Evolutionary conservation across 2,888 invertebrate genomes (phyloP).

Genomic region (Caenorhabditis zanzibari): DNA sequence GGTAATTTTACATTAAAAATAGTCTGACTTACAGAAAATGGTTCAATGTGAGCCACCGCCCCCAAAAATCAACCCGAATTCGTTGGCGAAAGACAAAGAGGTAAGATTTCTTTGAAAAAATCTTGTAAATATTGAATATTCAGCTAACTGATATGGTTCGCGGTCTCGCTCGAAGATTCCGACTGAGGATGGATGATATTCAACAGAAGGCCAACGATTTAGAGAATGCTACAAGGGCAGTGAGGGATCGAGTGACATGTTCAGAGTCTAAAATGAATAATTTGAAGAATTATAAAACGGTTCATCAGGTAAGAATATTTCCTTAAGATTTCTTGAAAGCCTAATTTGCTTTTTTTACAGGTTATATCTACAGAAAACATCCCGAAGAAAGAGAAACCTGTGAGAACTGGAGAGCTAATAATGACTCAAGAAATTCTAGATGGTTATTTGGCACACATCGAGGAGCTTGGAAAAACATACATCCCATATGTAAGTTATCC

Average conservation of each 20-base stretch:
- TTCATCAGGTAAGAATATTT: neutral
- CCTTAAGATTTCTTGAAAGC: neutral
- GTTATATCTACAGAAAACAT: slow-evolving; percentile 18
- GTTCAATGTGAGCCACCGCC: neutral
- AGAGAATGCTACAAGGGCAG: neutral
- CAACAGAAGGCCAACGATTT: slow-evolving; percentile 7
- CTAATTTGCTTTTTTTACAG: neutral
- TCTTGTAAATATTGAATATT: neutral
- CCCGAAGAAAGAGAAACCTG: neutral
- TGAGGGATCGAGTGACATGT: neutral
- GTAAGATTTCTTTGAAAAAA: neutral
- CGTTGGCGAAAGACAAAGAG: slow-evolving; percentile 24
- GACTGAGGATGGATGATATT: neutral
- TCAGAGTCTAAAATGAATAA: slow-evolving; percentile 1
- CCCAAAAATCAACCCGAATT: slow-evolving; percentile 14
- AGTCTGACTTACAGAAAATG: slow-evolving; percentile 17
- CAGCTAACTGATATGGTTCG: slow-evolving; percentile 26
- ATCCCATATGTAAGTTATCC: neutral
- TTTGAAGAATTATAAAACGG: slow-evolving; percentile 17
- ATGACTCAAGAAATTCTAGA: neutral
- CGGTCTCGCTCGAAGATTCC: neutral
- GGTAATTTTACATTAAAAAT: slow-evolving; percentile 8
- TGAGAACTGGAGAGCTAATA: neutral
- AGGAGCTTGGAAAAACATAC: neutral
- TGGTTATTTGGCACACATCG: neutral